Evolutionary conservation across 2,888 invertebrate genomes (phyloP).

Genomic region (Mactromeris polynyma): DNA sequence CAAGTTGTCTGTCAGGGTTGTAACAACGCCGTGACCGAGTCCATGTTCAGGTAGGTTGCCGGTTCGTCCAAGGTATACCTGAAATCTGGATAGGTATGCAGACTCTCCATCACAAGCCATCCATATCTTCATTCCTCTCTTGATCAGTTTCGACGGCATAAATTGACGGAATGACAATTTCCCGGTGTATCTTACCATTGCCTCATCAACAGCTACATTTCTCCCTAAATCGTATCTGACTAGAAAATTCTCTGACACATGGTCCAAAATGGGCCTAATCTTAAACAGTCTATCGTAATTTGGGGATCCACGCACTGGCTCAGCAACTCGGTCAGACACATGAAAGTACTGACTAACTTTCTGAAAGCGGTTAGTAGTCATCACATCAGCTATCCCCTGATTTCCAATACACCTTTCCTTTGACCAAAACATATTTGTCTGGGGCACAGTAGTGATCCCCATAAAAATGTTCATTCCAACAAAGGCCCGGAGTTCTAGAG

Average conservation of each 20-base stretch:
- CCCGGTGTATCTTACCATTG: too few species aligned
- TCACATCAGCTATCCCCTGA: conserved; percentile 17
- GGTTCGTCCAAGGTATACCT: too few species aligned
- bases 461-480: conserved; percentile 57
- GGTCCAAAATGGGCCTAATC: too few species aligned
- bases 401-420: conserved; percentile 34
- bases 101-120: neutral
- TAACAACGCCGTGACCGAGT: neutral
- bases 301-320: conserved; percentile 15
- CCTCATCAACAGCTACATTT: too few species aligned
- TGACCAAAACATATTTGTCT: conserved; percentile 53
- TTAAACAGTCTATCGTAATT: too few species aligned
- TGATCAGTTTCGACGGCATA: too few species aligned
- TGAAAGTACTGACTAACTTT: conserved; percentile 54
- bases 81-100: too few species aligned
- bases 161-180: too few species aligned
- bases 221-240: too few species aligned
- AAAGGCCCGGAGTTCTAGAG: too few species aligned
- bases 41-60: conserved; percentile 13
- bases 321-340: conserved; percentile 29
- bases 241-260: too few species aligned
- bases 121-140: too few species aligned
- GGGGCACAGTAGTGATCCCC: conserved; percentile 50
- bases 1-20: neutral
- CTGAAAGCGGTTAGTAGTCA: conserved; percentile 49